phyloP scores from a whole-genome alignment of 2,113 vertebrate species.

The Morone chrysops region DNA sequence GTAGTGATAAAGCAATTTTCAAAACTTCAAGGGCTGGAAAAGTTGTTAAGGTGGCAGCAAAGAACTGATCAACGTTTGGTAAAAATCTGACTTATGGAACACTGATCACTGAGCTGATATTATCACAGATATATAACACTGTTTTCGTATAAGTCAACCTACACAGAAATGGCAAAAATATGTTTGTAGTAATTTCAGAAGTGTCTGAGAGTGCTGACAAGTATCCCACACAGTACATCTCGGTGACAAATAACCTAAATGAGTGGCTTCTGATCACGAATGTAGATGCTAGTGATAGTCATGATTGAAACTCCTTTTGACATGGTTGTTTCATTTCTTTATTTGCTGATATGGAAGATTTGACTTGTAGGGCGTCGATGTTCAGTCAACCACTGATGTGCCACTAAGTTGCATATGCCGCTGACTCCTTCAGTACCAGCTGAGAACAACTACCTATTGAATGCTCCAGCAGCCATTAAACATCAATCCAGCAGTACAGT shows the following conservation, averaged over 20 bases:
- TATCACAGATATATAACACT: background rate
- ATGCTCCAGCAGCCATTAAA: conserved; percentile 12
- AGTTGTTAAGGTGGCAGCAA: background rate
- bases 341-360: conserved; percentile 22
- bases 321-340: background rate
- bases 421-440: background rate
- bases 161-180: background rate
- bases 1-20: background rate
- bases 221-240: background rate
- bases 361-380: background rate
- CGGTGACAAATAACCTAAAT: background rate
- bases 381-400: background rate
- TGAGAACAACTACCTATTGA: background rate
- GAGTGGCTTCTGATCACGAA: background rate
- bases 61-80: background rate
- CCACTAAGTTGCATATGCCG: background rate
- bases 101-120: background rate
- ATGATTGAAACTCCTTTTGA: background rate
- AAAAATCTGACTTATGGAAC: background rate
- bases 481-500: conserved; percentile 14
- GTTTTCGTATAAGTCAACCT: fast-evolving
- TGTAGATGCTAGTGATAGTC: no score
- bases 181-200: background rate
- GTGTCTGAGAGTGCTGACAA: no score
- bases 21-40: background rate